A percentile compares a stretch with the other conserved stretches of the same genome.
These are phyloP conservation scores for Phyllostomus hastatus DNA, from an alignment of 2,113 vertebrate genomes.

Conservation along the genomic window DNA sequence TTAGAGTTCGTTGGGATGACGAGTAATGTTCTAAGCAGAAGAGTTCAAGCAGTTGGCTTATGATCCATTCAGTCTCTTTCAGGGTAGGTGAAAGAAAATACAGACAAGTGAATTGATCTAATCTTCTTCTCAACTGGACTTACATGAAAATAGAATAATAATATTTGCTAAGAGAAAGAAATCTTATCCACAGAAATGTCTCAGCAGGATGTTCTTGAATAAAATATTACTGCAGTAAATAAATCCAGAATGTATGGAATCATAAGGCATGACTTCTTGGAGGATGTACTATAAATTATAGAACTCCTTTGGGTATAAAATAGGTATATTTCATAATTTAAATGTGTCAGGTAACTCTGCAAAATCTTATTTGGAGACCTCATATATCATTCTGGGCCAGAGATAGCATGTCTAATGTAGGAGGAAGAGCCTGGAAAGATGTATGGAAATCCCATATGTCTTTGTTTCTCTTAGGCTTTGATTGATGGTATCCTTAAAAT, in stretches of 20 bases:
- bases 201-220: neutral
- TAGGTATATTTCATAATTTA: neutral
- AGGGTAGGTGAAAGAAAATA: neutral
- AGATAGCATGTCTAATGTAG: neutral
- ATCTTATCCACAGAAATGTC: neutral
- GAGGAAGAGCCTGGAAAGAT: neutral
- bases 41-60: neutral
- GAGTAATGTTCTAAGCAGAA: neutral
- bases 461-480: neutral
- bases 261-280: neutral
- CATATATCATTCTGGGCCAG: neutral
- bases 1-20: neutral
- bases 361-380: neutral
- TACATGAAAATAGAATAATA: neutral
- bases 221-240: neutral
- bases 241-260: neutral
- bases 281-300: neutral
- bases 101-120: neutral
- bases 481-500: neutral
- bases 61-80: neutral
- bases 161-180: neutral
- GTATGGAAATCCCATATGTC: neutral
- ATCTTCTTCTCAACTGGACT: neutral
- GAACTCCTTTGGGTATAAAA: neutral
- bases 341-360: neutral